Conservation (phyloP, 2,888 invertebrate species). For the Idaea aversata region DNA sequence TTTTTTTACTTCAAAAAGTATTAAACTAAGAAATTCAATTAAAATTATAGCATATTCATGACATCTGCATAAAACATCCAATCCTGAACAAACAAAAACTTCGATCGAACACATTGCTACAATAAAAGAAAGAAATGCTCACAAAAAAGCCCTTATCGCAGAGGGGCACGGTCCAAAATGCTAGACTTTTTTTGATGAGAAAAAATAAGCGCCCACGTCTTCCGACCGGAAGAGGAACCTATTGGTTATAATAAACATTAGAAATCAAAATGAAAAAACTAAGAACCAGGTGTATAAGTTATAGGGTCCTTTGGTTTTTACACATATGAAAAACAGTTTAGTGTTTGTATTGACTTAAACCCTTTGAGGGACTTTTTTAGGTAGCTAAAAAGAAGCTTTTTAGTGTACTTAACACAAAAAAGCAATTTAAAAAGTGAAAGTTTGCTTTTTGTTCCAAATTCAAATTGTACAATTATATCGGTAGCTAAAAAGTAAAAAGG, state of each 20-base stretch:
- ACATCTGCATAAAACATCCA: constrained; percentile 69
- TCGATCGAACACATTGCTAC: constrained; percentile 65
- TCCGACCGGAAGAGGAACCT: constrained; percentile 77
- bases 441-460: constrained; percentile 33
- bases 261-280: constrained; percentile 57
- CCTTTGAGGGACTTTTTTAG: constrained; percentile 39
- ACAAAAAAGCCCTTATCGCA: constrained; percentile 28
- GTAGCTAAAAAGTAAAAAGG: constrained; percentile 1
- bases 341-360: constrained; percentile 56
- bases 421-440: constrained; percentile 63
- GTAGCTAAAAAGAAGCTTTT: constrained; percentile 47
- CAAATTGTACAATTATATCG: constrained; percentile 17
- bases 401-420: constrained; percentile 41
- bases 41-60: constrained; percentile 29
- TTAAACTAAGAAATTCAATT: background rate
- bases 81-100: constrained; percentile 58
- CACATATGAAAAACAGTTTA: constrained; percentile 34
- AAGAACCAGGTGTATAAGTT: constrained; percentile 64
- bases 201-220: constrained; percentile 69
- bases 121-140: constrained; percentile 45
- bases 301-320: constrained; percentile 58
- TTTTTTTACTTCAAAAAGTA: background rate
- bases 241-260: constrained; percentile 77
- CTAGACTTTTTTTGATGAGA: constrained; percentile 42
- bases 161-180: constrained; percentile 34